Base-by-base conservation (phyloP, 2,113 vertebrate genomes). In the Microtus oregoni region DNA sequence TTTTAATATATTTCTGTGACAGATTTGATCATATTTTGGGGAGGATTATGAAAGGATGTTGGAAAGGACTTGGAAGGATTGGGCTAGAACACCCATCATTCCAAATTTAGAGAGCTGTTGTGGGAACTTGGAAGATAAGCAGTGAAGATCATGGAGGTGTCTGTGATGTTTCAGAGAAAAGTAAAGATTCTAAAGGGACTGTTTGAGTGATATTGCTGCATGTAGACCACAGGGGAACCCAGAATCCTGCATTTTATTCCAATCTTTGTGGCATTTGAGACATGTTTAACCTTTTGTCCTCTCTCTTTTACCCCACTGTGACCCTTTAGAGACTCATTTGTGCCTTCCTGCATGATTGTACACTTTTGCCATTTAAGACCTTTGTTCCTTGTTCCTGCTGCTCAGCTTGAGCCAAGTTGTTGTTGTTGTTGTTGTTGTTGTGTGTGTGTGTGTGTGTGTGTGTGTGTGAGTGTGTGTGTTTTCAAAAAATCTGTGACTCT, bases 211-310 rank as follows among this genome's bases (percentile, higher is more conserved):
- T 50, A 78, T 50, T 94, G 97, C 97, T 98, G 96, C 96, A 96
- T 96, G 86, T 79, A 96, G 92, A 89, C 96, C 97, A 38, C 70
- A 78, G 97, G 85, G 96, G 52, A 73, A 77, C 91, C 38, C 96
- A 90, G 95, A 95, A 96, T 92, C 91, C 90, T 82, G 97, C 97
- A 97, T 97, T 98, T 97, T 97, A 97, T 61, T 94, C 89, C 87
- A 73, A 85, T 89, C 96, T 96, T 96, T 79, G 86, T 86, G 95
- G 95, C 95, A 96, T 77, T 96, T 52, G 85, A 93, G 94, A 95
- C 89, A 95, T 93, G 94, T 96, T 95, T 96, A 94, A 91, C 96
- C 95, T 90, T 91, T 95, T 95, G 97, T 81, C 92, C 78, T 79
- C 86, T 73, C 55, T 5, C 44, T 65, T 81, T 89, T 70, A 26